These are phyloP conservation scores for Nomada goodeniana DNA, from an alignment of 2,888 invertebrate genomes.

Conservation along the genomic window DNA sequence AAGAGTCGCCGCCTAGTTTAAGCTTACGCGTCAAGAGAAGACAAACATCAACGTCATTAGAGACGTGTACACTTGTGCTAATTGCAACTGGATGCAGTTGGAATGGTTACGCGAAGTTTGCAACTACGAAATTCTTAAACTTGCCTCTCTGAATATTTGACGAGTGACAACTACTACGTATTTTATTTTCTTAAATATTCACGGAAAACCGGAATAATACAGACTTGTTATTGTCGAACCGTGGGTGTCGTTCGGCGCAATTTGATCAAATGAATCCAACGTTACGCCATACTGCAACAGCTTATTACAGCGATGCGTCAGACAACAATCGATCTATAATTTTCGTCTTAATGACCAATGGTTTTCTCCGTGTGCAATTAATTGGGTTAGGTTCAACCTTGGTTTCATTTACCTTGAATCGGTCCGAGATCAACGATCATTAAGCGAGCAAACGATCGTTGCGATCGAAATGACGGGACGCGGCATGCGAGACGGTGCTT, in stretches of 20 bases:
- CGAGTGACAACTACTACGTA: neutral
- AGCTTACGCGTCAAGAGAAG: neutral
- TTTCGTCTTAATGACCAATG: neutral
- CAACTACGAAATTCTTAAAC: constrained; percentile 4
- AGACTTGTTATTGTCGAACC: no score
- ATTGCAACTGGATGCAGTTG: constrained; percentile 13
- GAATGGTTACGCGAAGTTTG: neutral
- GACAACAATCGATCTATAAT: neutral
- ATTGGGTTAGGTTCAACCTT: neutral
- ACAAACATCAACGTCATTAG: constrained; percentile 34
- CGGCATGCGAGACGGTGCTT: constrained; percentile 27
- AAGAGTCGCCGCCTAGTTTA: neutral
- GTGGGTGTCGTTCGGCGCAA: neutral
- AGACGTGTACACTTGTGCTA: constrained; percentile 17
- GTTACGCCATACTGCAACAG: neutral
- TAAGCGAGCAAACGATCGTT: constrained; percentile 6
- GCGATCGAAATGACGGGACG: constrained; percentile 1
- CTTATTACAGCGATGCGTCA: neutral
- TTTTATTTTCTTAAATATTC: no score
- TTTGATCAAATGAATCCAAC: neutral
- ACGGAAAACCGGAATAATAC: no score
- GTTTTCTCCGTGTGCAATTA: neutral
- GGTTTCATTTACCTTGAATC: constrained; percentile 10
- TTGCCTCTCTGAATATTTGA: neutral
- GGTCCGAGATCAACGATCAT: neutral